A percentile compares a stretch with the other conserved stretches of the same genome.
phyloP scores from a whole-genome alignment of 2,797 vertebrate genomes.

The Anniella stebbinsi region DNA sequence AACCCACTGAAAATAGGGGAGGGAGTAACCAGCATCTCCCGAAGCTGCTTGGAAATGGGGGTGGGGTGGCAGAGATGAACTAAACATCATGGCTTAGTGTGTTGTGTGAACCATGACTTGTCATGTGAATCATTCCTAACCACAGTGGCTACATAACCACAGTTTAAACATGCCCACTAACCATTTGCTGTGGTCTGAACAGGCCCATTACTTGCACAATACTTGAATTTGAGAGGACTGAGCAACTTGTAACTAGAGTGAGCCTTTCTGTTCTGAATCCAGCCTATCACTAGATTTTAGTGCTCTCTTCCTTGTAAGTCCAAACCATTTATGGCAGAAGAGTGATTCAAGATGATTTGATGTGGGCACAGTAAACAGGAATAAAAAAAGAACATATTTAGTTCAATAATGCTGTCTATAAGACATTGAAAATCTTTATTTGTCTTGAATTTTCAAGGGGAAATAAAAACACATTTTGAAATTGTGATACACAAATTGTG shows the following conservation, averaged over 20 bases:
- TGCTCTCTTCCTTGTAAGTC: background rate
- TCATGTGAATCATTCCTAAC: too few species aligned
- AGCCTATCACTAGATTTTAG: background rate
- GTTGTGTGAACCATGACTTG: too few species aligned
- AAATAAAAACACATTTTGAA: background rate
- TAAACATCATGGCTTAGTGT: too few species aligned
- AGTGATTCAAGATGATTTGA: background rate
- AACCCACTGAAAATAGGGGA: background rate
- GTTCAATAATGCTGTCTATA: background rate
- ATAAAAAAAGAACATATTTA: background rate
- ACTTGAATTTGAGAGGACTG: background rate
- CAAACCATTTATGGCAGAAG: background rate
- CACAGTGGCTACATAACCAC: too few species aligned
- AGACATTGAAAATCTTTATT: background rate
- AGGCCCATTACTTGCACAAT: background rate
- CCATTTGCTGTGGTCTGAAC: too few species aligned
- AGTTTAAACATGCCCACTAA: too few species aligned
- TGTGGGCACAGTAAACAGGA: background rate
- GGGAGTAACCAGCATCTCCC: background rate
- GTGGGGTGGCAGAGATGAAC: background rate
- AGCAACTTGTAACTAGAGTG: background rate
- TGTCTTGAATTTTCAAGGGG: background rate
- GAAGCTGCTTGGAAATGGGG: background rate
- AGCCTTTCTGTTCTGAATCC: background rate
- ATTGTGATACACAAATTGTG: background rate